Evolutionary conservation across 1,140 invertebrate genomes (phyloP).

Genomic region (Orius laevigatus): DNA sequence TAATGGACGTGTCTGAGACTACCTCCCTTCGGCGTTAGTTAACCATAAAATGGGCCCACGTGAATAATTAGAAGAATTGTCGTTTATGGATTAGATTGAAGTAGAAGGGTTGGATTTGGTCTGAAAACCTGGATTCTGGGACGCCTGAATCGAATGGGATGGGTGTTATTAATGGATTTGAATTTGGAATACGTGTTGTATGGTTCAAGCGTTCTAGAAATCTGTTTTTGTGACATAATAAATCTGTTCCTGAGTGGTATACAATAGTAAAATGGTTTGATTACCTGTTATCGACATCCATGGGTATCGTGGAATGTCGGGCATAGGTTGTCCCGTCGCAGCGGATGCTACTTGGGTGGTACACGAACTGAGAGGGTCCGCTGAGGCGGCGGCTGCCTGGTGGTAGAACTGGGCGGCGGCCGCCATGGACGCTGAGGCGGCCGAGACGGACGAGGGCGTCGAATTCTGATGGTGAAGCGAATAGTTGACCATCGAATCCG

Average conservation of each 20-base stretch:
- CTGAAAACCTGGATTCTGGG: no score
- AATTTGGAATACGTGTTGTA: no score
- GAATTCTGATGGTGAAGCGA: constrained; percentile 53
- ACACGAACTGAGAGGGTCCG: constrained; percentile 44
- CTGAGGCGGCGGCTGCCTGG: constrained; percentile 51
- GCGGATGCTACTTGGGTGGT: constrained; percentile 40
- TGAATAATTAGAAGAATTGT: no score
- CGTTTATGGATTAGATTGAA: no score
- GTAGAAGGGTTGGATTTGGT: no score
- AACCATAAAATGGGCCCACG: no score
- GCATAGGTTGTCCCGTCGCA: constrained; percentile 51
- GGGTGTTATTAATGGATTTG: no score
- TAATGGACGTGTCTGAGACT: no score
- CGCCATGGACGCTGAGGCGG: constrained; percentile 56
- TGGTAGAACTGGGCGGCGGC: constrained; percentile 77
- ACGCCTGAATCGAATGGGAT: no score
- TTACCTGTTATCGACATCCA: constrained; percentile 96
- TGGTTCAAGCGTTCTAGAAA: no score
- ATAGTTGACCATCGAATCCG: constrained; percentile 66
- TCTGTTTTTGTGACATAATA: neutral
- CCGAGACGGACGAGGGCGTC: constrained; percentile 40
- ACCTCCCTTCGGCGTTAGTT: no score
- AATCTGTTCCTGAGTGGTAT: no score
- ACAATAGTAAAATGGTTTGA: constrained; percentile 22
- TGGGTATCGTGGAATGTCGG: constrained; percentile 81